Conservation (phyloP, 1,140 invertebrate species). For the Eumaeus atala region DNA sequence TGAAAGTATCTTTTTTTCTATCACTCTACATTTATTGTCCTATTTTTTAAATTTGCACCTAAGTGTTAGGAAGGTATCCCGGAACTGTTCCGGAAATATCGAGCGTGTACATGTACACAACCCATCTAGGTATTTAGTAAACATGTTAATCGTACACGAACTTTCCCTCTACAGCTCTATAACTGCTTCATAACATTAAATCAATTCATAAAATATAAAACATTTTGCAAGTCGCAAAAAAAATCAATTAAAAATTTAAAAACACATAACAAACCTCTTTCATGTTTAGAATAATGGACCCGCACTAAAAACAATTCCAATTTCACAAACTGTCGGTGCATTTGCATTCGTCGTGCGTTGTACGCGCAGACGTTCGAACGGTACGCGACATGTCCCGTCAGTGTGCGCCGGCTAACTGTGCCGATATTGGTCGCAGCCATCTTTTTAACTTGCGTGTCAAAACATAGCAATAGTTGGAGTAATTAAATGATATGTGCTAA, state of each 20-base stretch:
- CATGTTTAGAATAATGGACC: background rate
- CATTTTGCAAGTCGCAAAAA: too few species aligned
- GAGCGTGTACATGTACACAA: too few species aligned
- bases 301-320: background rate
- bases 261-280: slow-evolving; percentile 1
- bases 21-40: too few species aligned
- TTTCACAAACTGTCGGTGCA: background rate
- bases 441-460: background rate
- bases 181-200: too few species aligned
- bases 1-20: too few species aligned
- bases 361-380: background rate
- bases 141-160: too few species aligned
- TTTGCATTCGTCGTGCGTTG: background rate
- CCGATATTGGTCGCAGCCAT: background rate
- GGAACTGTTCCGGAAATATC: too few species aligned
- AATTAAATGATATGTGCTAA: background rate
- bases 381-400: background rate
- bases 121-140: too few species aligned
- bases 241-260: background rate
- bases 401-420: background rate
- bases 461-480: background rate
- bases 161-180: too few species aligned
- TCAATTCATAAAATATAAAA: too few species aligned
- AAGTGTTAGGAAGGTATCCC: too few species aligned
- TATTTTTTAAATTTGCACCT: too few species aligned